Base-by-base conservation (phyloP, 2,888 invertebrate species). In the Gasteruption jaculator region DNA sequence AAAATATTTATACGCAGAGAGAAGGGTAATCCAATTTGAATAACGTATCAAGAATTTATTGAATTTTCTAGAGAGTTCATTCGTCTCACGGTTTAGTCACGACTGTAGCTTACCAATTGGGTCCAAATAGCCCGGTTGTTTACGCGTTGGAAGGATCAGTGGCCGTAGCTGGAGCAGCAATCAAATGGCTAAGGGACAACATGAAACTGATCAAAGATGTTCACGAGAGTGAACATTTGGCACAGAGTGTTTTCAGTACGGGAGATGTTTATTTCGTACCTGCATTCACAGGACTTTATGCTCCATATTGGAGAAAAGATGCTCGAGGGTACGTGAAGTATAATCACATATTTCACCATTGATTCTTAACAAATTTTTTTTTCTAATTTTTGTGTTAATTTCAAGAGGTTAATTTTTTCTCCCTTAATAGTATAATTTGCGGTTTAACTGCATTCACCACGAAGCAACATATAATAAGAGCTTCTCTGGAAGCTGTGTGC, bases 211-310 rank as follows among this genome's bases (percentile, higher is more conserved):
- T 97, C 48, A 78, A 84, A 22, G 81, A 85, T 52, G 82, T 86
- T 1, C 75, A 77, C 0, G 78, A 82, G 38, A 84, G 66, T 46
- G 82, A 84, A 60, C 63, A 78, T 15, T 76, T 91, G 37, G 91
- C 91, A 0, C 77, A 81, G 19, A 78, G 78, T 49, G 96, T 96
- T 22, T 82, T 85, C 57, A 86, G 86, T 30, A 91, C 93, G 0
- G 91, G 91, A 0, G 97, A 95, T 58, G 94, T 96, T 10, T 96
- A 95, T 71, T 97, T 99, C 71, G 97, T 99, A 18, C 97, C 97
- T 0, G 96, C 96, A 0, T 96, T 99, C 69, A 91, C 88, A 31
- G 99, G 97, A 0, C 74, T 99, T 0, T 97, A 92, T 71, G 96
- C 97, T 38, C 99, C 99, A 0, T 93, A 97, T 65, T 99, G 97